Base-by-base conservation (phyloP, 2,888 invertebrate genomes). In the Crocallis elinguaria region DNA sequence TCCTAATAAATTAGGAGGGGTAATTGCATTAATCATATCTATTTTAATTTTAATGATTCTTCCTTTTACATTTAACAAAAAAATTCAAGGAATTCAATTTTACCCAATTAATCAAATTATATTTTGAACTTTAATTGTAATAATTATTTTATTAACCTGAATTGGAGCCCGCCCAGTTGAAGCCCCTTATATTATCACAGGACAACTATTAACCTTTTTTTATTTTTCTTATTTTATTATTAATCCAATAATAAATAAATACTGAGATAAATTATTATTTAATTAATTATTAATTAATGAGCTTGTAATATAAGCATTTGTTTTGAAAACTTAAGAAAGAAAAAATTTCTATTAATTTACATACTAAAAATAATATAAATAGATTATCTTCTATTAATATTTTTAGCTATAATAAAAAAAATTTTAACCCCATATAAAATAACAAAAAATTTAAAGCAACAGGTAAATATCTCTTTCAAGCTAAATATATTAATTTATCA, bases 1-100 rank as follows among this genome's bases (percentile, higher is more conserved):
- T 51, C 95, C 96, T 4, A 96, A 95, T 88, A 96, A 96, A 93
- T 75, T 95, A 86, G 95, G 95, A 44, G 95, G 96, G 59, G 95
- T 96, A 37, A 85, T 95, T 71, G 94, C 94, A 0, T 72, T 95
- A 87, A 59, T 94, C 0, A 67, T 93, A 79, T 95, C 94, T 56
- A 94, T 96, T 88, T 73, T 93, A 71, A 94, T 95, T 86, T 85
- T 95, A 86, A 83, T 93, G 71, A 88, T 94, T 75, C 41, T 95
- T 52, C 94, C 94, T 0, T 85, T 94, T 66, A 82, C 89, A 9
- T 87, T 89, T 64, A 82, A 86, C 75, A 93, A 92, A 86, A 92
- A 92, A 84, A 92, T 93, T 35, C 91, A 90, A 91, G 92, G 92
- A 63, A 88, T 85, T 66, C 88, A 92, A 90, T 94, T 94, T 77